Conservation (phyloP, 2,888 invertebrate species). For the Phania funesta region DNA sequence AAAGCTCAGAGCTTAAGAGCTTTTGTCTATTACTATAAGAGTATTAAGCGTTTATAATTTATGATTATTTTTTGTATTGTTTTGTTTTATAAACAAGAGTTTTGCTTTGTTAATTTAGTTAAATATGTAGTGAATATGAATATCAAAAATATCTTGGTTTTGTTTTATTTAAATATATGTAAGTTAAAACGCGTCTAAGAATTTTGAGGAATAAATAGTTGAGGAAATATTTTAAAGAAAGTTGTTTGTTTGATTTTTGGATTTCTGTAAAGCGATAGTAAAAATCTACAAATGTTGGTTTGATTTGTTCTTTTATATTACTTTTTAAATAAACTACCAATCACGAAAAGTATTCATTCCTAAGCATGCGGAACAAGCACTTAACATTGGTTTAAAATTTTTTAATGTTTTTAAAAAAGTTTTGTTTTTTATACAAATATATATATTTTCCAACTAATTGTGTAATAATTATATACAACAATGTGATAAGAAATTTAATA, state of each 20-base stretch:
- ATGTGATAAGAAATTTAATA: slow-evolving; percentile 7
- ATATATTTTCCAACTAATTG: slow-evolving; percentile 70
- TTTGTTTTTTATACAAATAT: slow-evolving; percentile 62
- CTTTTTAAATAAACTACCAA: slow-evolving; percentile 42
- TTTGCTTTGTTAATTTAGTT: slow-evolving; percentile 30
- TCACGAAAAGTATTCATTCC: slow-evolving; percentile 55
- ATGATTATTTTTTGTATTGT: not conserved
- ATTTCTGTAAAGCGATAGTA: slow-evolving; percentile 69
- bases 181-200: slow-evolving; percentile 54
- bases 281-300: slow-evolving; percentile 66
- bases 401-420: slow-evolving; percentile 39
- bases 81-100: slow-evolving; percentile 24
- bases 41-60: slow-evolving; percentile 48
- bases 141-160: slow-evolving; percentile 30
- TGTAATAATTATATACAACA: slow-evolving; percentile 48
- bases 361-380: slow-evolving; percentile 56
- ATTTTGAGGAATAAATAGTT: slow-evolving; percentile 41
- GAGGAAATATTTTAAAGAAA: slow-evolving; percentile 56
- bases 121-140: slow-evolving; percentile 25
- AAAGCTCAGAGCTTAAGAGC: not conserved
- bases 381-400: slow-evolving; percentile 52
- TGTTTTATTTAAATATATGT: slow-evolving; percentile 25
- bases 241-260: slow-evolving; percentile 46
- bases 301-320: slow-evolving; percentile 51
- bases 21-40: slow-evolving; percentile 9